These are phyloP conservation scores for Spinus olivaceus DNA, from an alignment of 2,797 vertebrate genomes.

Conservation along the genomic window DNA sequence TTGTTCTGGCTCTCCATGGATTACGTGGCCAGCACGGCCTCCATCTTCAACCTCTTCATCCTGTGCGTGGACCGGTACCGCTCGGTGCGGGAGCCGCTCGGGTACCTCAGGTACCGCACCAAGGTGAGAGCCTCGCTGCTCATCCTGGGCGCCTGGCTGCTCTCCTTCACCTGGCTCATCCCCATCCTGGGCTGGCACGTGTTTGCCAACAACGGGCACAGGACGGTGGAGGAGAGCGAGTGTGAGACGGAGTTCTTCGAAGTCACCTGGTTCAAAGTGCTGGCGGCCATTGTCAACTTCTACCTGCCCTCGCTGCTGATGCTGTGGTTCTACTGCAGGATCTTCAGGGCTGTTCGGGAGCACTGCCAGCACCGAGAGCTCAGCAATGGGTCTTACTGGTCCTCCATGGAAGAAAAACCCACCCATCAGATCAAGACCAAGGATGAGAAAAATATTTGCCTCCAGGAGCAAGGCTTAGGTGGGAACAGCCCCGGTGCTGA, in stretches of 20 bases:
- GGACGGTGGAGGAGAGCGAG: background rate
- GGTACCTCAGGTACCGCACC: conserved; percentile 91
- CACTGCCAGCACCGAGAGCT: conserved; percentile 86
- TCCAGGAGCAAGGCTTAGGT: background rate
- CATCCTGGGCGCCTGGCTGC: conserved; percentile 88
- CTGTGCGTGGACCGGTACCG: conserved; percentile 92
- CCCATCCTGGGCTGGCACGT: conserved; percentile 91
- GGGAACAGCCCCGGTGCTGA: background rate
- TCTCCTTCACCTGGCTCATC: conserved; percentile 89
- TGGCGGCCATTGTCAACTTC: conserved; percentile 91
- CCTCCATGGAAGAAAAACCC: background rate
- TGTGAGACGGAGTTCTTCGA: conserved; percentile 93
- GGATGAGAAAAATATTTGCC: background rate
- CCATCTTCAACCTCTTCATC: conserved; percentile 93
- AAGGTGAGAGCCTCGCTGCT: conserved; percentile 76
- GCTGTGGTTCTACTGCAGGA: conserved; percentile 91
- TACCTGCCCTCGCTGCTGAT: conserved; percentile 91
- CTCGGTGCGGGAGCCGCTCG: conserved; percentile 88
- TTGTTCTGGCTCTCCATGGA: conserved; percentile 98
- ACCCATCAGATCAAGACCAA: background rate
- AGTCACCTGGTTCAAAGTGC: conserved; percentile 92
- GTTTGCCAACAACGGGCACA: conserved; percentile 23
- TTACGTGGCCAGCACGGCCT: conserved; percentile 95
- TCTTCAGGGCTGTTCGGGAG: conserved; percentile 85
- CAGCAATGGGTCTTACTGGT: conserved; percentile 68